A percentile compares a stretch with the other conserved stretches of the same genome.
phyloP scores from a whole-genome alignment of 2,888 invertebrate genomes.

The Apodemia zela region DNA sequence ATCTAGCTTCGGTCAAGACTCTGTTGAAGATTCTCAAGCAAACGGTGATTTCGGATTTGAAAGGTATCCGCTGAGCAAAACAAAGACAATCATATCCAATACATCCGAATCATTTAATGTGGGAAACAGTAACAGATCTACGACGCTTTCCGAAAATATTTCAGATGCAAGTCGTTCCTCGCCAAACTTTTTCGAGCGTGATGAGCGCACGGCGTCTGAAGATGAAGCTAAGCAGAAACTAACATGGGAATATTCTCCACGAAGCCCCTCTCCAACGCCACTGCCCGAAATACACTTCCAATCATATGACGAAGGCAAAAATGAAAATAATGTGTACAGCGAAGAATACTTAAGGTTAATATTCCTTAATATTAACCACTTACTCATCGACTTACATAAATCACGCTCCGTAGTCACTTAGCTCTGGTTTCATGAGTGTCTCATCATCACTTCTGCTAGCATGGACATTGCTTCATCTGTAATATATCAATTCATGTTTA shows the following conservation, averaged over 20 bases:
- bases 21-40: constrained; percentile 59
- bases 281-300: constrained; percentile 75
- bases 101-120: constrained; percentile 65
- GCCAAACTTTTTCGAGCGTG: constrained; percentile 53
- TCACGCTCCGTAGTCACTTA: constrained; percentile 51
- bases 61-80: constrained; percentile 69
- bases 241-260: constrained; percentile 70
- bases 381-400: constrained; percentile 44
- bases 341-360: constrained; percentile 78
- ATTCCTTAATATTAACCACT: constrained; percentile 51
- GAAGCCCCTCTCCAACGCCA: constrained; percentile 54
- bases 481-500: constrained; percentile 64
- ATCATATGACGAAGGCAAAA: constrained; percentile 73
- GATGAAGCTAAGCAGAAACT: constrained; percentile 56
- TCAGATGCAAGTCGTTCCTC: constrained; percentile 50
- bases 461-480: constrained; percentile 54
- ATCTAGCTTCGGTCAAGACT: constrained; percentile 75
- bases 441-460: constrained; percentile 38
- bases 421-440: constrained; percentile 41
- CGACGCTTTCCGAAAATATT: constrained; percentile 63
- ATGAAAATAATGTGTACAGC: constrained; percentile 52
- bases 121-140: constrained; percentile 65
- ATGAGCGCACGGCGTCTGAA: constrained; percentile 42
- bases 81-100: constrained; percentile 64
- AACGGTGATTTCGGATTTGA: constrained; percentile 66